A percentile compares a stretch with the other conserved stretches of the same genome.
Conservation (phyloP, 2,797 vertebrate genomes). For the Girardinus metallicus region DNA sequence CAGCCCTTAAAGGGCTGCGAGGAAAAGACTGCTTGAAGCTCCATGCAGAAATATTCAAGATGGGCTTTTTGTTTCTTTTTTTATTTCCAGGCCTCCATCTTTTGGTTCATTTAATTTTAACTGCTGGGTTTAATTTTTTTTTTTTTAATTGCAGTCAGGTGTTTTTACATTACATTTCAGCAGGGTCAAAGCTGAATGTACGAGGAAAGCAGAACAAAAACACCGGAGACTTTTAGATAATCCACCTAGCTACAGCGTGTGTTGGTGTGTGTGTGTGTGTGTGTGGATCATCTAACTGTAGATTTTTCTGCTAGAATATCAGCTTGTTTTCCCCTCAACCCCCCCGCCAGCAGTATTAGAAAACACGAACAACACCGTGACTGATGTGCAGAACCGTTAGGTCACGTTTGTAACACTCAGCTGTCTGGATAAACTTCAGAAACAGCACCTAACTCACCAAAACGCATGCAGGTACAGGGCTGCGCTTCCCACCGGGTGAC, state of each 20-base stretch:
- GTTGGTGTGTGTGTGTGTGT: slow-evolving; percentile 61
- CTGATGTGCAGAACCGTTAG: slow-evolving; percentile 54
- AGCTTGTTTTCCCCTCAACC: slow-evolving; percentile 35
- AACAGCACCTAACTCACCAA: slow-evolving; percentile 47
- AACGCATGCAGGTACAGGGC: slow-evolving; percentile 61
- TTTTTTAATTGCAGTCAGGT: slow-evolving; percentile 58
- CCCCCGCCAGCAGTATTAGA: slow-evolving; percentile 56
- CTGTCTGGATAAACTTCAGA: slow-evolving; percentile 69
- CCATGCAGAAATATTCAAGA: slow-evolving; percentile 49
- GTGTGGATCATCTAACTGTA: slow-evolving; percentile 77
- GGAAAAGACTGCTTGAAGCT: slow-evolving; percentile 69
- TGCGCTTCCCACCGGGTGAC: slow-evolving; percentile 71
- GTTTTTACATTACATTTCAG: slow-evolving; percentile 68
- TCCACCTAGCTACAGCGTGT: slow-evolving; percentile 73
- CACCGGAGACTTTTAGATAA: slow-evolving; percentile 66
- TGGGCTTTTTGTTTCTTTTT: slow-evolving; percentile 74
- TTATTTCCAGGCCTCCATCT: slow-evolving; percentile 73
- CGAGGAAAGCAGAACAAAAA: slow-evolving; percentile 44
- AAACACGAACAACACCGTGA: slow-evolving; percentile 40
- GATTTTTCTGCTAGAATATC: slow-evolving; percentile 73
- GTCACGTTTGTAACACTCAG: slow-evolving; percentile 59
- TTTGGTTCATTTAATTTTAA: slow-evolving; percentile 81
- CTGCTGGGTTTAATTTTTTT: slow-evolving; percentile 72
- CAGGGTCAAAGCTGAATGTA: slow-evolving; percentile 63
- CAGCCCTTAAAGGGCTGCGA: slow-evolving; percentile 34